These are phyloP conservation scores for Tiphia femorata DNA, from an alignment of 2,888 invertebrate genomes.

Conservation along the genomic window DNA sequence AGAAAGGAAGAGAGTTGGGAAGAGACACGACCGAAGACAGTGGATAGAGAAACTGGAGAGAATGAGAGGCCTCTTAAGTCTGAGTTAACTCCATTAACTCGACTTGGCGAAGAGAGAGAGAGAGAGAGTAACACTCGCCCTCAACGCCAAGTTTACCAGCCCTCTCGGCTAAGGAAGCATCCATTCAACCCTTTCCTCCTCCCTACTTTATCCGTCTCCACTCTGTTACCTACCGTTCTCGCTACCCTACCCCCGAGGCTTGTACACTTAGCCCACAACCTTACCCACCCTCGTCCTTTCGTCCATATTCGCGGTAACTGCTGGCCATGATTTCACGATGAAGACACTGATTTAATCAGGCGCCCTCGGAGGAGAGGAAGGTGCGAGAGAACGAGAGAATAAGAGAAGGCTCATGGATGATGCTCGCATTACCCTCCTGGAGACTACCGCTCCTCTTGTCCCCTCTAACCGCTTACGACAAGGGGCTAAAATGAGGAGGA, in stretches of 20 bases:
- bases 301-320: constrained; percentile 25
- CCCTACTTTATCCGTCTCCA: neutral
- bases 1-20: neutral
- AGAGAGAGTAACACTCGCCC: constrained; percentile 14
- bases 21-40: neutral
- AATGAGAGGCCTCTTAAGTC: constrained; percentile 31
- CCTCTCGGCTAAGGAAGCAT: constrained; percentile 23
- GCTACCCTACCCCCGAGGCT: constrained; percentile 10
- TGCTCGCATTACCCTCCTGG: constrained; percentile 21
- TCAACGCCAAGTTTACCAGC: constrained; percentile 17
- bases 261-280: constrained; percentile 1
- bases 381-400: too few relatives aligned
- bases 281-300: neutral
- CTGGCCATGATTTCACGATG: constrained; percentile 43
- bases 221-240: neutral
- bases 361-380: too few relatives aligned
- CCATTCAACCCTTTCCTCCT: constrained; percentile 16
- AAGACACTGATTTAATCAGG: constrained; percentile 46
- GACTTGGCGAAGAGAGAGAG: constrained; percentile 23
- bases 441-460: neutral
- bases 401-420: constrained; percentile 9
- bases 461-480: neutral
- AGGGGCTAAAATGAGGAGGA: neutral
- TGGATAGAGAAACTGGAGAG: constrained; percentile 2
- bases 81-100: constrained; percentile 48